Evolutionary conservation across 2,888 invertebrate species (phyloP).

Genomic region (Laothoe populi): DNA sequence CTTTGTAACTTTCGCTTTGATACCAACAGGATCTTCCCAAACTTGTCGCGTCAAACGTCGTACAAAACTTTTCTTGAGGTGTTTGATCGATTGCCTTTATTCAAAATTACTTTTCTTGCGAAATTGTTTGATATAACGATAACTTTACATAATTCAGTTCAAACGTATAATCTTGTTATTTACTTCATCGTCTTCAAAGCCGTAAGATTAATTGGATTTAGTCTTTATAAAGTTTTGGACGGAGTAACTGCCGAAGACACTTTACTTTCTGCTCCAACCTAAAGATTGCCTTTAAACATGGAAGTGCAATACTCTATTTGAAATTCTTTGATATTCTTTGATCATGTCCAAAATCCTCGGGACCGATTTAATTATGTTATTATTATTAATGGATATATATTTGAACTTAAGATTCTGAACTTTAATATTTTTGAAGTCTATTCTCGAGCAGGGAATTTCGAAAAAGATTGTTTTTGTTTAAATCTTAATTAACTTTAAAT

Average conservation of each 20-base stretch:
- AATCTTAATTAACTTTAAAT: neutral
- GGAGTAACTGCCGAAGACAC: neutral
- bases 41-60: constrained; percentile 50
- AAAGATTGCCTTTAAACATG: neutral
- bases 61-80: constrained; percentile 47
- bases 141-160: neutral
- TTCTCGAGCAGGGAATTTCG: too few relatives aligned
- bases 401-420: too few relatives aligned
- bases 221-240: neutral
- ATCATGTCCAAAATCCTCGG: too few relatives aligned
- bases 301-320: too few relatives aligned
- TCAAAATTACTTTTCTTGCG: constrained; percentile 45
- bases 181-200: neutral
- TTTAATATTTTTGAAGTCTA: too few relatives aligned
- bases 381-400: too few relatives aligned
- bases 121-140: constrained; percentile 9
- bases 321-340: too few relatives aligned
- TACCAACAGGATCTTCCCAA: constrained; percentile 48
- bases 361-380: too few relatives aligned
- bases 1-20: constrained; percentile 55
- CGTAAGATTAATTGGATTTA: constrained; percentile 3
- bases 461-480: neutral
- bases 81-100: constrained; percentile 54
- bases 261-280: neutral
- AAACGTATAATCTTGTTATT: neutral